phyloP scores from a whole-genome alignment of 2,113 vertebrate genomes.

The Oncorhynchus masou region DNA sequence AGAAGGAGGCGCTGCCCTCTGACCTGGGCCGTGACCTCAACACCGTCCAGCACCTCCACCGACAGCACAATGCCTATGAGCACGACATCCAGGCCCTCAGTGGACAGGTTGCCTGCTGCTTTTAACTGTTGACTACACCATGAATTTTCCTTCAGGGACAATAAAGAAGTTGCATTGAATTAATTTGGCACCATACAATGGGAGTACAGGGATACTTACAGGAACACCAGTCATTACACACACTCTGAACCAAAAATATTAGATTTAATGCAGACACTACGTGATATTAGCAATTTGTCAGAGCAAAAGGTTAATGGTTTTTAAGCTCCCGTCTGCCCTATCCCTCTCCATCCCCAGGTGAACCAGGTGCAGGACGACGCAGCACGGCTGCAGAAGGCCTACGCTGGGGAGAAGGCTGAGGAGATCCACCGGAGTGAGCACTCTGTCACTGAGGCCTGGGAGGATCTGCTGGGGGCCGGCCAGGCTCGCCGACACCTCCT shows the following conservation, averaged over 20 bases:
- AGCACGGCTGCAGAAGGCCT: constrained; percentile 85
- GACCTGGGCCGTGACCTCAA: constrained; percentile 90
- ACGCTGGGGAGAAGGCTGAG: constrained; percentile 90
- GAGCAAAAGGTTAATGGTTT: neutral
- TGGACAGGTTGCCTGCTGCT: constrained; percentile 66
- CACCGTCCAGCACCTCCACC: constrained; percentile 86
- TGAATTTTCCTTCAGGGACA: too few species aligned
- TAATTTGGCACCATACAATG: too few species aligned
- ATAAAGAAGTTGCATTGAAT: too few species aligned
- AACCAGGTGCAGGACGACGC: constrained; percentile 91
- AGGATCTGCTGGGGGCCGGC: constrained; percentile 78
- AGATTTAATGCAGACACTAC: neutral
- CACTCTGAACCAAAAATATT: neutral
- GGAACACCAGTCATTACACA: neutral
- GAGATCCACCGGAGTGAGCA: constrained; percentile 86
- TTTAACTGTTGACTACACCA: neutral
- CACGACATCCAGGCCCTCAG: constrained; percentile 92
- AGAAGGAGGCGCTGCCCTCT: constrained; percentile 80
- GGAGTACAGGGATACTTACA: neutral
- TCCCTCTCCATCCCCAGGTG: constrained; percentile 69
- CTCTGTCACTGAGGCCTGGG: constrained; percentile 84
- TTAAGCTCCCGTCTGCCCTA: neutral
- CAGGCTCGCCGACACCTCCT: constrained; percentile 82
- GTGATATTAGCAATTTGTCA: neutral
- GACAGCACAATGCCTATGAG: constrained; percentile 86